Evolutionary conservation across 2,888 invertebrate species (phyloP).

Genomic region (Folsomia manolachei): DNA sequence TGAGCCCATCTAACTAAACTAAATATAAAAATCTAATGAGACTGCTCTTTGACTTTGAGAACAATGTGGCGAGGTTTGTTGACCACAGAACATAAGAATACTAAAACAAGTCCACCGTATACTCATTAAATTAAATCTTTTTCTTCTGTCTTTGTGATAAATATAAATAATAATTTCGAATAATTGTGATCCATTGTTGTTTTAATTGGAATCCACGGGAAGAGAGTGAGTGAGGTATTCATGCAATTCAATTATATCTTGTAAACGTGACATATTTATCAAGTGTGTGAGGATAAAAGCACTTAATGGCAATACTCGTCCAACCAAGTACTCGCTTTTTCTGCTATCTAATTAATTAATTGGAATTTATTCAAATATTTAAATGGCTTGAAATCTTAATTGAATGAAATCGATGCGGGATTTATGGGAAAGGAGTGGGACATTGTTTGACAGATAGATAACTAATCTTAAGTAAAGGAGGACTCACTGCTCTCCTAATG

Average conservation of each 20-base stretch:
- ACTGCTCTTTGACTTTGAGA: too few relatives aligned
- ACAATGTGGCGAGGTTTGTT: too few relatives aligned
- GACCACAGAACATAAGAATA: neutral
- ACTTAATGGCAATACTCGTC: too few relatives aligned
- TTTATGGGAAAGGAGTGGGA: neutral
- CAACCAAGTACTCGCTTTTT: neutral
- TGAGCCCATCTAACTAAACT: too few relatives aligned
- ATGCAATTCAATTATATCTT: neutral
- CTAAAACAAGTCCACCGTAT: too few relatives aligned
- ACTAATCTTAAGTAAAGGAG: too few relatives aligned
- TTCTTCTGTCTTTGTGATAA: too few relatives aligned
- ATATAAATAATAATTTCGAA: neutral
- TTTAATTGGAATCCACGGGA: constrained; percentile 3
- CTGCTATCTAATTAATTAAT: constrained; percentile 4
- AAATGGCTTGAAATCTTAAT: neutral
- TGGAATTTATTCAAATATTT: neutral
- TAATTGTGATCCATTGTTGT: neutral
- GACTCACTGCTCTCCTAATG: neutral
- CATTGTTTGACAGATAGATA: neutral
- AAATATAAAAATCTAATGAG: neutral
- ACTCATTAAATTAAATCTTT: too few relatives aligned
- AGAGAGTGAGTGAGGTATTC: neutral
- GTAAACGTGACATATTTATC: constrained; percentile 6
- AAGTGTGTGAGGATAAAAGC: too few relatives aligned
- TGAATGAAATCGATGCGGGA: neutral